Evolutionary conservation across 2,888 invertebrate species (phyloP).

Genomic region (Troides oblongomaculatus): DNA sequence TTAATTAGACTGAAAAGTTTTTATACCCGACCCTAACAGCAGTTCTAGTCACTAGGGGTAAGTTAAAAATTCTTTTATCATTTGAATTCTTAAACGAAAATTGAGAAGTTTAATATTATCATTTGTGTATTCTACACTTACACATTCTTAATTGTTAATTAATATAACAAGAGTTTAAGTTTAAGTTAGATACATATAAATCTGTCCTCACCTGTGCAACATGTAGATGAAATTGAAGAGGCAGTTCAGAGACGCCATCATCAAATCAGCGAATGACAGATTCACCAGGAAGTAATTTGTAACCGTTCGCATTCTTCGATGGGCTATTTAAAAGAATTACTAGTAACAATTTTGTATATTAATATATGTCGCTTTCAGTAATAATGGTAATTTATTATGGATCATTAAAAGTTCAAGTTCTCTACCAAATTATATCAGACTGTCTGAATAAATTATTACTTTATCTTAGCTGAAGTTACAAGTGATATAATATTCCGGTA

Average conservation of each 20-base stretch:
- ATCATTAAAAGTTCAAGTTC: background rate
- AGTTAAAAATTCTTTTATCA: too few relatives aligned
- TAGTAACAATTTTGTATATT: background rate
- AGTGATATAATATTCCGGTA: too few relatives aligned
- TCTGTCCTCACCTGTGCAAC: constrained; percentile 83
- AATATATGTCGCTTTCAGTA: background rate
- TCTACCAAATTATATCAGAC: too few relatives aligned
- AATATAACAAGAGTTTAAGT: too few relatives aligned
- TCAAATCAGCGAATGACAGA: constrained; percentile 91
- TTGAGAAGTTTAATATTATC: too few relatives aligned
- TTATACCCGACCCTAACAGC: background rate
- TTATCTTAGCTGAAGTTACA: too few relatives aligned
- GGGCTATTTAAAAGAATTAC: constrained; percentile 76
- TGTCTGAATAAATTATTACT: too few relatives aligned
- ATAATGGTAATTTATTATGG: background rate
- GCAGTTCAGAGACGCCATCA: constrained; percentile 93
- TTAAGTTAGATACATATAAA: background rate
- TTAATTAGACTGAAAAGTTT: constrained; percentile 1
- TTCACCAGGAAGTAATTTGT: constrained; percentile 96
- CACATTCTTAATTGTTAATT: too few relatives aligned
- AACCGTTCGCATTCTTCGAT: constrained; percentile 91
- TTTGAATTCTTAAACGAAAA: too few relatives aligned
- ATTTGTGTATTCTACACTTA: too few relatives aligned
- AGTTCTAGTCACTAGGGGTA: too few relatives aligned
- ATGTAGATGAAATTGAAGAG: constrained; percentile 95